Evolutionary conservation across 2,888 invertebrate species (phyloP).

Genomic region (Bimastos eiseni): DNA sequence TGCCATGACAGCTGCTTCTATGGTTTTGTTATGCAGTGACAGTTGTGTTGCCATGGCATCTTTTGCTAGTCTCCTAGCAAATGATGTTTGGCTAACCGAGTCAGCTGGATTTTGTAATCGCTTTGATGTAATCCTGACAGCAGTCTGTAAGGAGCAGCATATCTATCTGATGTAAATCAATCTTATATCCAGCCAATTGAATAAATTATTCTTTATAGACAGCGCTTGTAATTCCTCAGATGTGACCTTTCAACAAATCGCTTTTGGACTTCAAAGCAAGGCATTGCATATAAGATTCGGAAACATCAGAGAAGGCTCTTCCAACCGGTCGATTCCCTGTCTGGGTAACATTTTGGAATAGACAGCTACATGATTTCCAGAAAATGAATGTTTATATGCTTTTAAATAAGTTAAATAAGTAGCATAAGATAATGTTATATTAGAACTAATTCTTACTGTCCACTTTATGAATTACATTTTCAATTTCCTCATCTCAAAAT

Average conservation of each 20-base stretch:
- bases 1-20: too few relatives aligned
- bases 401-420: background rate
- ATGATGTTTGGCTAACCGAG: too few relatives aligned
- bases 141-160: too few relatives aligned
- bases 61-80: too few relatives aligned
- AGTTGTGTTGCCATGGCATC: too few relatives aligned
- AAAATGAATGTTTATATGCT: background rate
- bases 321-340: background rate
- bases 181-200: too few relatives aligned
- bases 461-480: background rate
- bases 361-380: background rate
- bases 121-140: too few relatives aligned
- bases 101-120: too few relatives aligned
- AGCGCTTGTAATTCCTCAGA: too few relatives aligned
- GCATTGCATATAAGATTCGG: background rate
- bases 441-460: background rate
- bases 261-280: background rate
- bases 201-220: too few relatives aligned
- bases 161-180: too few relatives aligned
- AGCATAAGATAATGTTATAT: background rate
- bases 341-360: background rate
- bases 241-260: background rate
- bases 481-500: background rate
- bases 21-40: too few relatives aligned
- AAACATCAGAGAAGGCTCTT: background rate